These are phyloP conservation scores for Drosophila multiciliata DNA, from an alignment of 2,888 invertebrate species.

Conservation along the genomic window DNA sequence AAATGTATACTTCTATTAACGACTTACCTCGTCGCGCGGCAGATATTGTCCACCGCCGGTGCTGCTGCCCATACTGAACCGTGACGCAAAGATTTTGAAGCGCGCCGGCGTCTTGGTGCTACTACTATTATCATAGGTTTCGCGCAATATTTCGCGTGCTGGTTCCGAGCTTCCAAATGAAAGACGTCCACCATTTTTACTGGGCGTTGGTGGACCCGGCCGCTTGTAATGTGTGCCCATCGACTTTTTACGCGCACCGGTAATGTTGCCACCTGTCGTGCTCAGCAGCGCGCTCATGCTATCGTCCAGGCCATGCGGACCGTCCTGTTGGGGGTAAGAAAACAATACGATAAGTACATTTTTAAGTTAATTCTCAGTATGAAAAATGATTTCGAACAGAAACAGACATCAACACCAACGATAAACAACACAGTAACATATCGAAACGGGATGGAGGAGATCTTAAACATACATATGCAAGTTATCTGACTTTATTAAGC, in stretches of 20 bases:
- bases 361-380: not conserved
- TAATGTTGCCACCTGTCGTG: slow-evolving; percentile 61
- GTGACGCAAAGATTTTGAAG: slow-evolving; percentile 87
- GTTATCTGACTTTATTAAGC: not conserved
- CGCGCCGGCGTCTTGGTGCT: slow-evolving; percentile 88
- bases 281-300: slow-evolving; percentile 85
- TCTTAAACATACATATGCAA: slow-evolving; percentile 12
- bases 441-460: slow-evolving; percentile 4
- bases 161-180: slow-evolving; percentile 86
- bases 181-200: slow-evolving; percentile 91
- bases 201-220: slow-evolving; percentile 94
- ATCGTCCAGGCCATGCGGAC: slow-evolving; percentile 79
- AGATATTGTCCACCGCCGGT: slow-evolving; percentile 41
- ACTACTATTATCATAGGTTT: slow-evolving; percentile 85
- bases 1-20: not conserved
- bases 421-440: slow-evolving; percentile 7
- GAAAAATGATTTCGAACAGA: not conserved
- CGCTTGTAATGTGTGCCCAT: slow-evolving; percentile 91
- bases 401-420: slow-evolving; percentile 9
- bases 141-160: slow-evolving; percentile 87
- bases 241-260: slow-evolving; percentile 86
- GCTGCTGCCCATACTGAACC: slow-evolving; percentile 76
- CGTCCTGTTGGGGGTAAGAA: slow-evolving; percentile 66
- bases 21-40: slow-evolving; percentile 66
- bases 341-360: not conserved